A percentile compares a stretch with the other conserved stretches of the same genome.
phyloP scores from a whole-genome alignment of 2,797 vertebrate genomes.

The Chelmon rostratus region DNA sequence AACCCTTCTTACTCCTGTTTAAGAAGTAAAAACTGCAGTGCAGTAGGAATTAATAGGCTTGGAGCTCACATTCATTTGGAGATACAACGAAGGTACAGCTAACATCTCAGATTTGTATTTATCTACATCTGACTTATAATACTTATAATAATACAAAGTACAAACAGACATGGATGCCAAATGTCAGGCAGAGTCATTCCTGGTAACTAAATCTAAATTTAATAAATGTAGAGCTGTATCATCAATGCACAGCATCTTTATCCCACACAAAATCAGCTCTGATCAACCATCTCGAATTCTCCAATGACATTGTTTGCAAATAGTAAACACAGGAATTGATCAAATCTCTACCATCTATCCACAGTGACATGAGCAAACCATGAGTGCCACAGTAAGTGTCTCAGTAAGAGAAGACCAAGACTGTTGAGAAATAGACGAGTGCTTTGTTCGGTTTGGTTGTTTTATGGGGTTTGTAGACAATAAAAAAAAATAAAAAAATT shows the following conservation, averaged over 20 bases:
- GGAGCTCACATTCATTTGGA: no score
- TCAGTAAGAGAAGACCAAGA: no score
- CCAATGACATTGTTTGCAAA: background rate
- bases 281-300: background rate
- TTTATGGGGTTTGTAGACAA: background rate
- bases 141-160: no score
- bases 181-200: background rate
- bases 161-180: background rate
- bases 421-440: no score
- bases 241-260: background rate
- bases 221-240: background rate
- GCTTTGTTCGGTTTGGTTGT: background rate
- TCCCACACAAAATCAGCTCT: background rate
- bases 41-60: background rate
- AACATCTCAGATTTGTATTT: no score
- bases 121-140: background rate
- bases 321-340: background rate
- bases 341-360: background rate
- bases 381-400: background rate
- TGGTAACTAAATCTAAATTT: background rate
- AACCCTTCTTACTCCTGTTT: background rate
- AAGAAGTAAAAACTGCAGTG: background rate
- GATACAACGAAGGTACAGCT: no score
- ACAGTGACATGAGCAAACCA: background rate
- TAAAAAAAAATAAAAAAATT: background rate